Base-by-base conservation (phyloP, 2,888 invertebrate genomes). In the Corbicula japonica region DNA sequence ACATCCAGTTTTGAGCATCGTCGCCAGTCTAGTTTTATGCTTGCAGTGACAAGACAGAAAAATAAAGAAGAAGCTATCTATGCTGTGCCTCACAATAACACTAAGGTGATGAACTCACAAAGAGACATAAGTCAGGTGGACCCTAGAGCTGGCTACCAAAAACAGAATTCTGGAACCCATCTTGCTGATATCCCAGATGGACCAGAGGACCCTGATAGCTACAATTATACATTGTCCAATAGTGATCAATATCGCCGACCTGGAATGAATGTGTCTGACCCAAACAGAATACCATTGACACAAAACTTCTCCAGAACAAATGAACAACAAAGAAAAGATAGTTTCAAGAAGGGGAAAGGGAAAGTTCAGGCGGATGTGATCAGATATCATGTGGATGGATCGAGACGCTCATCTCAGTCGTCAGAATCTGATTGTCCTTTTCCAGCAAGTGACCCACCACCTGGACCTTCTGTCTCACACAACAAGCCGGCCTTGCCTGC, bases 11-110 rank as follows among this genome's bases (percentile, higher is more conserved):
- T 84, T 32, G 87, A 89, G 23, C 92, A 92, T 76, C 72, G 86
- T 26, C 81, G 92, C 8, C 92, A 92, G 83, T 87, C 90, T 5
- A 92, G 92, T 75, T 92, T 91, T 77, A 84, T 92, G 48, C 82
- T 86, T 10, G 92, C 92, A n/a, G 87, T 92, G 61, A 86, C 89
- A 0, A 88, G 86, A 50, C 80, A 76, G 38, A 85, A 86, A 62
- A 54, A 75, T 12, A 80, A 81, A 50, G 76, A 78, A 4, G 81
- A 85, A 61, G 58, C 56, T n/a, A 76, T 80, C 28, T 87, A 87
- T 60, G 82, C 82, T 46, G 85, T 87, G 50, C 87, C 87, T 34
- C 81, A 80, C 65, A 80, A 81, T 58, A 84, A 84, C 61, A 73
- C 76, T 18, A 76, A 80, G 58, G 52, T 79, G 0, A 44, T 77